These are phyloP conservation scores for Drosophila emarginata DNA, from an alignment of 2,888 invertebrate genomes.

Conservation along the genomic window DNA sequence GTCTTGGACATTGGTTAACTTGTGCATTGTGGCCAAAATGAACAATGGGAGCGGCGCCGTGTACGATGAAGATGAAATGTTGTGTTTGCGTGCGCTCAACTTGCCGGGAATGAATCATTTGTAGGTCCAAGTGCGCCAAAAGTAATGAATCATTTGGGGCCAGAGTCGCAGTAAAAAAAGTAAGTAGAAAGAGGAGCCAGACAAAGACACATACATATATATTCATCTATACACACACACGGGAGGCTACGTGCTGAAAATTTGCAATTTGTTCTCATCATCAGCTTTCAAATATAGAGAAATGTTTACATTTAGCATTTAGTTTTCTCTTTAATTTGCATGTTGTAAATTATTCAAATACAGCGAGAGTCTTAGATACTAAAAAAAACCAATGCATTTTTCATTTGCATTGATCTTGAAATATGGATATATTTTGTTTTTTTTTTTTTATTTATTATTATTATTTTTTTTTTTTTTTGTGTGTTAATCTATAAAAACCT, in stretches of 20 bases:
- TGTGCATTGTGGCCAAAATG: constrained; percentile 35
- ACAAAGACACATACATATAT: constrained; percentile 14
- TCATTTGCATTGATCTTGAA: not conserved
- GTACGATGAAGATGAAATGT: constrained; percentile 40
- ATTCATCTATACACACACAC: no score
- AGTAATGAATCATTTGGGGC: constrained; percentile 63
- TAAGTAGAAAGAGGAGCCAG: constrained; percentile 28
- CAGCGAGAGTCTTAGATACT: constrained; percentile 33
- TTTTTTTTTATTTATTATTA: not conserved
- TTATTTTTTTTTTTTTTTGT: not conserved
- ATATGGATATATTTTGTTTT: not conserved
- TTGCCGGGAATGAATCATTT: constrained; percentile 61
- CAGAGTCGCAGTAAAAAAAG: not conserved
- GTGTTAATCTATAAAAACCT: constrained; percentile 3
- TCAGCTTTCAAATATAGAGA: constrained; percentile 33
- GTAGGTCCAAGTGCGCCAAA: constrained; percentile 49
- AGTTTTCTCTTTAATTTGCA: constrained; percentile 20
- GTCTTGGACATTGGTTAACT: not conserved
- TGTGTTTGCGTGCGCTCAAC: constrained; percentile 52
- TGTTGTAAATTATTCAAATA: constrained; percentile 15
- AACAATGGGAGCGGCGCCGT: constrained; percentile 48
- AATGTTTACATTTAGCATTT: constrained; percentile 11
- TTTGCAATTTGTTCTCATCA: constrained; percentile 60
- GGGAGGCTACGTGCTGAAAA: constrained; percentile 56
- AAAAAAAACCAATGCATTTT: constrained; percentile 15